These are phyloP conservation scores for Numenius arquata DNA, from an alignment of 2,113 vertebrate species.

Conservation along the genomic window DNA sequence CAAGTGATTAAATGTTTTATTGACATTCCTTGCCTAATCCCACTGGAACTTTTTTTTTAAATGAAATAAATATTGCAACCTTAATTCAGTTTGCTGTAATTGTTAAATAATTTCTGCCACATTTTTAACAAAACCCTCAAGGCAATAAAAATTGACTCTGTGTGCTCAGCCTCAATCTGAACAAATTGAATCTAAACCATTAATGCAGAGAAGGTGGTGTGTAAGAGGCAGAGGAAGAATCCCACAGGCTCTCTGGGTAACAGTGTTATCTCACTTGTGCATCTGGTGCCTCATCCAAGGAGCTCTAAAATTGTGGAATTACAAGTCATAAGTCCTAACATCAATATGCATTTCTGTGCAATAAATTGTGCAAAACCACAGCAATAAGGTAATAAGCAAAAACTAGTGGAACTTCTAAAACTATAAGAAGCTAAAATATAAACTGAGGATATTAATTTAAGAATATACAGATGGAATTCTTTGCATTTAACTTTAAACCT, in stretches of 20 bases:
- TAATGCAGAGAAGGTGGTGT: not conserved
- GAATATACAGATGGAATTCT: not conserved
- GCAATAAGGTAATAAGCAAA: not conserved
- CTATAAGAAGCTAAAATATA: not conserved
- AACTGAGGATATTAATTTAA: not conserved
- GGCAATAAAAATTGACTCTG: conserved; percentile 41
- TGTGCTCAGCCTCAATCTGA: not conserved
- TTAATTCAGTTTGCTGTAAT: conserved; percentile 18
- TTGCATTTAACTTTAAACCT: not conserved
- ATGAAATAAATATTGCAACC: conserved; percentile 29
- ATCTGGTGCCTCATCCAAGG: conserved; percentile 12
- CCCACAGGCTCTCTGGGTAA: not conserved
- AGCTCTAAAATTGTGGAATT: not conserved
- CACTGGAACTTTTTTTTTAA: not conserved
- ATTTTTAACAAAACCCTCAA: not conserved
- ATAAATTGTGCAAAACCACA: not conserved
- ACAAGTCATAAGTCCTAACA: not conserved
- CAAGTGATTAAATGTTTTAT: not conserved
- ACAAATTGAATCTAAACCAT: conserved; percentile 39
- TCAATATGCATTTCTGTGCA: not conserved
- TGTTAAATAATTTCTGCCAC: conserved; percentile 1
- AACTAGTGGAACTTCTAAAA: not conserved
- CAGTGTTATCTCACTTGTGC: conserved; percentile 13
- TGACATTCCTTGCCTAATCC: not conserved
- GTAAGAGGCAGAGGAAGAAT: not conserved